phyloP scores from a whole-genome alignment of 2,113 vertebrate species.

The Corvus moneduloides region DNA sequence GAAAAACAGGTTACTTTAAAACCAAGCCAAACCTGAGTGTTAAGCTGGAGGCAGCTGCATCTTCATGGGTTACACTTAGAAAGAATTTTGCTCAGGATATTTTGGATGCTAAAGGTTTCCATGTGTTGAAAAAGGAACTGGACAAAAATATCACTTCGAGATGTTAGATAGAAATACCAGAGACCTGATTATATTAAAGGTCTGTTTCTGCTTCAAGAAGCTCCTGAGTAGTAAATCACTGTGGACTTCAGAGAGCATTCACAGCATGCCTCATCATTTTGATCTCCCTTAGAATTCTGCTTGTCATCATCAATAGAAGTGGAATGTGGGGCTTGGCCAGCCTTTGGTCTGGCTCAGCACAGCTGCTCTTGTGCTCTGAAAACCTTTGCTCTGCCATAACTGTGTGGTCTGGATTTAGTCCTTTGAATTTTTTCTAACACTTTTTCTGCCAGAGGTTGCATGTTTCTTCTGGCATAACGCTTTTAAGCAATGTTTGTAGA shows the following conservation, averaged over 20 bases:
- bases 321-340: neutral
- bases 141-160: neutral
- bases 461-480: neutral
- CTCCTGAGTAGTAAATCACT: neutral
- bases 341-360: neutral
- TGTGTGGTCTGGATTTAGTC: rapidly evolving
- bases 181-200: neutral
- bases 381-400: neutral
- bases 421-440: neutral
- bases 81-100: neutral
- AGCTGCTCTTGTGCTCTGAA: neutral
- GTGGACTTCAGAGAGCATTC: neutral
- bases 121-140: neutral
- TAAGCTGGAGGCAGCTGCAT: neutral
- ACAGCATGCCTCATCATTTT: neutral
- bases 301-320: neutral
- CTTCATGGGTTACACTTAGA: neutral
- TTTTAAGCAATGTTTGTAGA: neutral
- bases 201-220: neutral
- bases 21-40: neutral
- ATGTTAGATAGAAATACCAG: neutral
- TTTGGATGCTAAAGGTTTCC: neutral
- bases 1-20: neutral
- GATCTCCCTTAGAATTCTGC: neutral
- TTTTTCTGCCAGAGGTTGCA: neutral